Evolutionary conservation across 2,113 vertebrate genomes (phyloP), one percentile per base, ranked within the genome.

Genomic region (Salvelinus fontinalis): DNA sequence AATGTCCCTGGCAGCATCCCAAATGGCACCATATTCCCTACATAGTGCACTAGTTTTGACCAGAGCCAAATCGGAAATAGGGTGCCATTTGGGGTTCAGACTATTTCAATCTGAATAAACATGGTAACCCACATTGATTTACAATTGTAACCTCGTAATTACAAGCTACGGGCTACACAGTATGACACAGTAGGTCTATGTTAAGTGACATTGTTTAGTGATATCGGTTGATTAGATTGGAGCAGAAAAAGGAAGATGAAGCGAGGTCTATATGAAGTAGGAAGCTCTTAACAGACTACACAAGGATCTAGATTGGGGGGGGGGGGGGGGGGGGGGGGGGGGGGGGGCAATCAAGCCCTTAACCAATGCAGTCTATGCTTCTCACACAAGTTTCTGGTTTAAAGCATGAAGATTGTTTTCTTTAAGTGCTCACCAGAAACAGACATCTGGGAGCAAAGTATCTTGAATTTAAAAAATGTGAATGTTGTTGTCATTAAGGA

Each of bases 341-440:
- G 14, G 87, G 85, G 83, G 75, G 24, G 75, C 22, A 80, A 49
- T 75, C 70, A 44, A 85, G 77, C 83, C 86, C 87, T 90, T 83
- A 87, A 86, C 80, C 6, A 2, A 82, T 75, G 79, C 79, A 85
- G 79, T 84, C 86, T 75, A 79, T 16, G 81, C 77, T 78, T 68
- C 66, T 34, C 29, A 39, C 18, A 62, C n/a, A 62, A 57, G 54
- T 18, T 14, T 57, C 16, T 57, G 13, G 54, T 57, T 16, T 57
- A 57, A 62, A 62, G 1, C 7, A 62, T n/a, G 1, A 6, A 2
- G 5, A 8, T 22, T 3, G 18, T 57, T 20, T 57, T 20, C 18
- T 20, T 62, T 22, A n/a, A 54, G 49, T 54, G 49, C 49, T 54
- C 20, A 62, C 20, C 59, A 62, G 59, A 62, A 20, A 20, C n/a